phyloP scores from a whole-genome alignment of 1,140 invertebrate genomes.

The Drosophila chauvacae region DNA sequence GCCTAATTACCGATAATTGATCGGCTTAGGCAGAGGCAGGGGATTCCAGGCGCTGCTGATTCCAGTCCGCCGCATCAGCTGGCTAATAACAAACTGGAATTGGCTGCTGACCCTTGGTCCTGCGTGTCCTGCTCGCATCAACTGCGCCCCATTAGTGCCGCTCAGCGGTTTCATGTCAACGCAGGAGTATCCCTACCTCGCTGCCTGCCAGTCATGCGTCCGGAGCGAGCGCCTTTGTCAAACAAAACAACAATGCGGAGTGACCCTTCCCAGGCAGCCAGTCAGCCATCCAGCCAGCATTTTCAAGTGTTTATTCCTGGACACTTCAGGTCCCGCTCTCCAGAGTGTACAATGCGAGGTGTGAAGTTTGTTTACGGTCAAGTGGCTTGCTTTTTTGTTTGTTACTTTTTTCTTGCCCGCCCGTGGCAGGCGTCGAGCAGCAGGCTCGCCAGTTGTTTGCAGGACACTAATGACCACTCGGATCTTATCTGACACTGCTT shows the following conservation, averaged over 20 bases:
- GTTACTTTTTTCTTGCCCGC: conserved; percentile 31
- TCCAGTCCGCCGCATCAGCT: conserved; percentile 29
- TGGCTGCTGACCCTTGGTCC: conserved; percentile 23
- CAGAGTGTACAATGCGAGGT: conserved; percentile 66
- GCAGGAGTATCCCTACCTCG: conserved; percentile 15
- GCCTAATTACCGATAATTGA: conserved; percentile 71
- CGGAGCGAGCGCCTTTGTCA: conserved; percentile 50
- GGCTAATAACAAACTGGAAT: conserved; percentile 32
- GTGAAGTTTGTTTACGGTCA: conserved; percentile 82
- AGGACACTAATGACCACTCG: conserved; percentile 79
- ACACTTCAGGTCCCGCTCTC: conserved; percentile 62
- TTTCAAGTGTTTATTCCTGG: conserved; percentile 79
- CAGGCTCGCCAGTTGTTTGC: conserved; percentile 64
- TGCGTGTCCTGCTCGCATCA: conserved; percentile 31
- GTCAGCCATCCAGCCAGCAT: conserved; percentile 36
- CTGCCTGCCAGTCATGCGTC: conserved; percentile 11
- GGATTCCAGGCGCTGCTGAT: conserved; percentile 1
- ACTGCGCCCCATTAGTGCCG: conserved; percentile 58
- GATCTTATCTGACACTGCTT: conserved; percentile 65
- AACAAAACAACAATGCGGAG: conserved; percentile 58
- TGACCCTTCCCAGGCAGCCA: conserved; percentile 22
- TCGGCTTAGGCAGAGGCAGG: conserved; percentile 45
- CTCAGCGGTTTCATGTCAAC: conserved; percentile 32
- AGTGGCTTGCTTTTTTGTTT: conserved; percentile 58
- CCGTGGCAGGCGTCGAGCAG: conserved; percentile 18